These are phyloP conservation scores for Ambastaia sidthimunki DNA, from an alignment of 2,797 vertebrate genomes.

Conservation along the genomic window DNA sequence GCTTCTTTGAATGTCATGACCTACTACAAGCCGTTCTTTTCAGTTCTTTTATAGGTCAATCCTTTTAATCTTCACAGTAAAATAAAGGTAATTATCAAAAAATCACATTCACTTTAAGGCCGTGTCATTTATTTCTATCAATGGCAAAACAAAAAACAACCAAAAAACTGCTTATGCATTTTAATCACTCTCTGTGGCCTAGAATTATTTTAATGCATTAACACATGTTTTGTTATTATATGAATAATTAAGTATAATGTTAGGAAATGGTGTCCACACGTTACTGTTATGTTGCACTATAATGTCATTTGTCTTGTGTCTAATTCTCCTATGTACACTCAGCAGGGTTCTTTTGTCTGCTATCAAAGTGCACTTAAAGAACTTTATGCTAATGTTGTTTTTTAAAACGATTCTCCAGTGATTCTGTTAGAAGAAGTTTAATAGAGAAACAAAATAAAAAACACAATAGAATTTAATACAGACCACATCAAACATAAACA, in stretches of 20 bases:
- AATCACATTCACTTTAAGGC: background rate
- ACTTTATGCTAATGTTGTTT: background rate
- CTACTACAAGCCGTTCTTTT: background rate
- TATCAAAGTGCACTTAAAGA: slow-evolving; percentile 5
- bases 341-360: slow-evolving; percentile 13
- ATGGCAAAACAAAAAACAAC: background rate
- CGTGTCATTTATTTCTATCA: background rate
- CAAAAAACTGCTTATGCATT: background rate
- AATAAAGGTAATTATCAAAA: slow-evolving; percentile 9
- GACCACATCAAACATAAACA: background rate
- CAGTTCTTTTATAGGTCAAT: slow-evolving; percentile 32
- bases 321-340: slow-evolving; percentile 33
- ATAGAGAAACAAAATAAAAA: slow-evolving; percentile 4
- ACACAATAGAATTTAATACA: background rate
- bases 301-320: slow-evolving; percentile 17
- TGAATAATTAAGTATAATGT: background rate
- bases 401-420: slow-evolving; percentile 16
- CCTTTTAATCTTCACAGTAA: slow-evolving; percentile 22
- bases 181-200: background rate
- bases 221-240: slow-evolving; percentile 23
- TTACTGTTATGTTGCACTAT: background rate
- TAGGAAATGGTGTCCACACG: background rate
- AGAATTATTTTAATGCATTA: background rate
- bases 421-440: slow-evolving; percentile 9
- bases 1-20: slow-evolving; percentile 6